Base-by-base conservation (phyloP, 1,140 invertebrate species). In the Drosophila sturtevanti region DNA sequence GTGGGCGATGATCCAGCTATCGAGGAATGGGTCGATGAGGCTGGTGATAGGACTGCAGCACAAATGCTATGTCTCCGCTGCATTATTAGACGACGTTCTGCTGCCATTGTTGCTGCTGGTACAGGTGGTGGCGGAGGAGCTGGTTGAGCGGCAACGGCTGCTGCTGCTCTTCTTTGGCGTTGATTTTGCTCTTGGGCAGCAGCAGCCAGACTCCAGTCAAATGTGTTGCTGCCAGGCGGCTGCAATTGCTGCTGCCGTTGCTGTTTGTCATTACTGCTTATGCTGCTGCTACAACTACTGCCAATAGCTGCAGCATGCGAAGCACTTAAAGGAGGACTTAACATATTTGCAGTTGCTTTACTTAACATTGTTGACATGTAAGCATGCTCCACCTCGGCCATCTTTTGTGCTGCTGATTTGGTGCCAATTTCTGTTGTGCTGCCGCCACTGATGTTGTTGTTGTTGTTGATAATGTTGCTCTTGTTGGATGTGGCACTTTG, bases 341-440 rank as follows among this genome's bases (percentile, higher is more conserved):
- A 55, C 84, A 91, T 89, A 37, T 80, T 89, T 11, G 90, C 87
- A 11, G 89, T 89, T 18, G 89, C 90, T 55, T 90, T 90, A 51
- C 82, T 70, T 21, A 87, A 90, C 44, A 90, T 35, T 14, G 77
- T 90, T 0, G 80, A 84, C 31, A 90, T 41, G 65, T 91, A 91
- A 4, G 85, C 89, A 22, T 89, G 86, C 71, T 91, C 89, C 0
- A 73, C 90, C 21, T 89, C 79, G 18, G 89, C 85, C 76, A 84
- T 89, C 24, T 89, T 78, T 54, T 89, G 84, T 0, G 79, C 84
- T 3, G 84, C 79, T 18, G 81, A 55, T 54, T 56, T 76, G 51
- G 27, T 35, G 60, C 38, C 18, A 38, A 44, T 12, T 18, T 5
- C n/a, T n/a, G n/a, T n/a, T n/a, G n/a, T 34, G 52, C 14, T 51